phyloP scores from a whole-genome alignment of 2,888 invertebrate species.

The Gnatocerus cornutus region DNA sequence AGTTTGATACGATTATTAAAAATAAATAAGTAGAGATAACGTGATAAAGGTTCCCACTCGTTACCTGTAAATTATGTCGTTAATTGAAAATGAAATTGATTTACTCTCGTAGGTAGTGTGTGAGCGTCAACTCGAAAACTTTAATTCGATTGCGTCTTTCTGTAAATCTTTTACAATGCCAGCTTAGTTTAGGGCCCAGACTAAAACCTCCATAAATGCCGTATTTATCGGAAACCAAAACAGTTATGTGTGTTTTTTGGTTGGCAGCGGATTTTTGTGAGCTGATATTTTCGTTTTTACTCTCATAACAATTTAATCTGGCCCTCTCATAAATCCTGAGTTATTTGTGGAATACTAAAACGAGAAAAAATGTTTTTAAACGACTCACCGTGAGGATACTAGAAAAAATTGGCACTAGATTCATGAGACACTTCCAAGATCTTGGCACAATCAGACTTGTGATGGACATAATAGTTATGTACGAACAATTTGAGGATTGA shows the following conservation, averaged over 20 bases:
- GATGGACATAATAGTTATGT: slow-evolving; percentile 36
- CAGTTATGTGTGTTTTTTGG: slow-evolving; percentile 7
- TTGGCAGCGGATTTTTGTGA: slow-evolving; percentile 11
- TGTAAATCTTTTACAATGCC: neutral
- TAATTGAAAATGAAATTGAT: neutral
- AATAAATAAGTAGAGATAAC: no score
- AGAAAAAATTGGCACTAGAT: slow-evolving; percentile 31
- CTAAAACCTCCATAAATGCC: slow-evolving; percentile 1
- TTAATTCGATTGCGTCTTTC: no score
- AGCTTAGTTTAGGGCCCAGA: neutral
- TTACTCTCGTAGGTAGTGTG: neutral
- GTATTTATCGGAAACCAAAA: slow-evolving; percentile 4
- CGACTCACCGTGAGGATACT: slow-evolving; percentile 12
- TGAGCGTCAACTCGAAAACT: neutral
- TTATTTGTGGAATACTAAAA: slow-evolving; percentile 39
- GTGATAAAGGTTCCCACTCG: no score
- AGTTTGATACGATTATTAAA: no score
- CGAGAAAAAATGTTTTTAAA: slow-evolving; percentile 34
- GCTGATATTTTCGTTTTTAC: slow-evolving; percentile 36
- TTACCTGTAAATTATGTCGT: no score
- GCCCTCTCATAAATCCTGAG: slow-evolving; percentile 26
- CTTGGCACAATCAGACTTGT: slow-evolving; percentile 28
- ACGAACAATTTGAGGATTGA: slow-evolving; percentile 31
- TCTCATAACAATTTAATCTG: slow-evolving; percentile 38
- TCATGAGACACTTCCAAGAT: slow-evolving; percentile 7